Conservation (phyloP, 2,797 vertebrate genomes). For the Antrozous pallidus region DNA sequence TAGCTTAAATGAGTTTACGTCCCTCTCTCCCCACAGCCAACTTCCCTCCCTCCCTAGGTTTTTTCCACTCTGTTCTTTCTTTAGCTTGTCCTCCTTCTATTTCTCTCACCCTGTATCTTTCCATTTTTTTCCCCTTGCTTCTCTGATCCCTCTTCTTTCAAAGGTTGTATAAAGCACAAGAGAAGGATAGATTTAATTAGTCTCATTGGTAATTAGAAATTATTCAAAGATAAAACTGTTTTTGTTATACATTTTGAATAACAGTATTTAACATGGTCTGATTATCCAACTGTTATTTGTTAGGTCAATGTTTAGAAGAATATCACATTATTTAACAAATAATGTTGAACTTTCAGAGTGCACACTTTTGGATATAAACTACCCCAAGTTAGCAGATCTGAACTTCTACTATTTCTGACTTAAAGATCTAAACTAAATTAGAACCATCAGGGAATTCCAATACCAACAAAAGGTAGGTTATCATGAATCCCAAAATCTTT, state of each 20-base stretch:
- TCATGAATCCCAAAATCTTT: background rate
- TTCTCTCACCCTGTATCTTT: background rate
- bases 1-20: background rate
- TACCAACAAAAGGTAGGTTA: background rate
- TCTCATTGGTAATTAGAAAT: background rate
- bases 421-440: background rate
- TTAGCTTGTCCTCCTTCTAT: background rate
- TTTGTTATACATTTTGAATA: conserved; percentile 13
- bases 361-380: background rate
- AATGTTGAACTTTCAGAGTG: background rate
- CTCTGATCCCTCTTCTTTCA: background rate
- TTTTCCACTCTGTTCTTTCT: background rate
- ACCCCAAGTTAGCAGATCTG: background rate
- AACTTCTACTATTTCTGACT: background rate
- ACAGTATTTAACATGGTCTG: background rate
- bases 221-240: background rate
- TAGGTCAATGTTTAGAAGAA: background rate
- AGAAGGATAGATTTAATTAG: background rate
- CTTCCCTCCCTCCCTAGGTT: rapidly evolving
- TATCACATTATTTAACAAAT: background rate
- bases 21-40: rapidly evolving
- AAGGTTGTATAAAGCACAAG: background rate
- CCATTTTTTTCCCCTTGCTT: background rate
- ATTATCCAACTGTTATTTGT: background rate
- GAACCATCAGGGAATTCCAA: background rate